Percentiles rank a stretch among this genome's conserved stretches.
phyloP scores from a whole-genome alignment of 2,888 invertebrate genomes.

The Polietes domitor region DNA sequence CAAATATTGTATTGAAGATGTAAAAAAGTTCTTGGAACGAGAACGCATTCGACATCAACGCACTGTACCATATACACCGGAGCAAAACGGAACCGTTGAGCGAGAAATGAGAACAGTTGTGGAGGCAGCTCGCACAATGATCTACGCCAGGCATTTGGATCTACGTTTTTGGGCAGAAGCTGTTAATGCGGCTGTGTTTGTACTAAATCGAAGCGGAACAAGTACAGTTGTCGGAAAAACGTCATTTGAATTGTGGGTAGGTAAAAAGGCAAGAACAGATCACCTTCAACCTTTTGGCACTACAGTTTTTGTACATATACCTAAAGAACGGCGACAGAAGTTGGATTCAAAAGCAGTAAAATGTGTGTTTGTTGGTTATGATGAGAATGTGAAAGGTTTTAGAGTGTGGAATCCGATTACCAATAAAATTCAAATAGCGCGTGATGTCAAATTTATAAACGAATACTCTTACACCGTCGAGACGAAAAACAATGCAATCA shows the following conservation, averaged over 20 bases:
- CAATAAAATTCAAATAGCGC: constrained; percentile 43
- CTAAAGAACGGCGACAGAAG: constrained; percentile 74
- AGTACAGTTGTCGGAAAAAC: constrained; percentile 68
- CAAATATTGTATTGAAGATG: constrained; percentile 45
- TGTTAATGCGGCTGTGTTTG: not conserved
- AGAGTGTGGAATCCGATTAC: constrained; percentile 54
- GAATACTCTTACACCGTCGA: not conserved
- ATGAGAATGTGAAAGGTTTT: constrained; percentile 73
- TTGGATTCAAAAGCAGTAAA: constrained; percentile 76
- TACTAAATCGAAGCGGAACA: constrained; percentile 23
- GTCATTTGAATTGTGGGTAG: constrained; percentile 70
- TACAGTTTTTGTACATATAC: constrained; percentile 74
- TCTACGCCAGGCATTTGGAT: constrained; percentile 65
- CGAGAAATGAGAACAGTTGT: constrained; percentile 67
- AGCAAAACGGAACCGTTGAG: constrained; percentile 76
- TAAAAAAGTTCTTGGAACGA: constrained; percentile 65
- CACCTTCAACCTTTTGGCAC: constrained; percentile 75
- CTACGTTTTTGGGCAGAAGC: constrained; percentile 66
- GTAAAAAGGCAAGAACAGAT: constrained; percentile 17
- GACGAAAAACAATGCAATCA: not conserved
- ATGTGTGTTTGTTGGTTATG: constrained; percentile 74
- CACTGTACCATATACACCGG: not conserved
- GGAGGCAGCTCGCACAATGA: constrained; percentile 37
- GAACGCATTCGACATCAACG: not conserved
- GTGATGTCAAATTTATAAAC: constrained; percentile 55